Evolutionary conservation across 2,113 vertebrate genomes (phyloP), one percentile per base, ranked within the genome.

Genomic region (Panthera uncia): DNA sequence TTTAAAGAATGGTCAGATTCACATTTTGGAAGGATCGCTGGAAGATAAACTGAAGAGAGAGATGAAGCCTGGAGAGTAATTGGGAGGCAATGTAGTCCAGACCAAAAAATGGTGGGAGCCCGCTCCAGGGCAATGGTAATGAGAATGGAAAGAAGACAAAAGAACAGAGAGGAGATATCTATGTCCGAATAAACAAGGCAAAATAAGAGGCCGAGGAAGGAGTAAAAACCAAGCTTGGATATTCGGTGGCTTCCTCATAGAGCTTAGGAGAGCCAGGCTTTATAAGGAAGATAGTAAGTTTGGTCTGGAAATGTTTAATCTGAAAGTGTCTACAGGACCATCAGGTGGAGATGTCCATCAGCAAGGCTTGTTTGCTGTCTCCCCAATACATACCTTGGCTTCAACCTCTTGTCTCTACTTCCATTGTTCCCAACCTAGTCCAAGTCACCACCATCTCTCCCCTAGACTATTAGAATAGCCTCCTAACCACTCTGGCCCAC

Each of bases 1-100:
- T 89, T 92, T 85, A 73, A 96, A 82, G 52, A 94, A 92, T 31
- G 94, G 86, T 71, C 38, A 82, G 48, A 61, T 95, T 89, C 74
- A 33, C 8, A 55, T 31, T 69, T 97, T 68, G n/a, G 52, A 89
- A 61, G 33, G 65, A 86, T 96, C 52, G 18, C 38, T 89, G n/a
- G 57, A 92, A 21, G 55, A 84, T 92, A 78, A 76, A 79, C 65
- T 66, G 48, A 92, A 86, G 50, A 81, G 50, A 96, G 25, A 88
- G 33, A 52, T 91, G 68, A 96, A 94, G 41, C 89, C 45, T 41
- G 5, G 41, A 94, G 10, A 79, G 14, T 12, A 92, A 38, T 69
- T 27, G 79, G 79, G 41, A 84, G 23, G 63, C 74, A 79, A 94
- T 16, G 55, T 18, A 74, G 29, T 76, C n/a, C 50, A 90, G 88